phyloP scores from a whole-genome alignment of 1,140 invertebrate genomes.

The Caerostris darwini region DNA sequence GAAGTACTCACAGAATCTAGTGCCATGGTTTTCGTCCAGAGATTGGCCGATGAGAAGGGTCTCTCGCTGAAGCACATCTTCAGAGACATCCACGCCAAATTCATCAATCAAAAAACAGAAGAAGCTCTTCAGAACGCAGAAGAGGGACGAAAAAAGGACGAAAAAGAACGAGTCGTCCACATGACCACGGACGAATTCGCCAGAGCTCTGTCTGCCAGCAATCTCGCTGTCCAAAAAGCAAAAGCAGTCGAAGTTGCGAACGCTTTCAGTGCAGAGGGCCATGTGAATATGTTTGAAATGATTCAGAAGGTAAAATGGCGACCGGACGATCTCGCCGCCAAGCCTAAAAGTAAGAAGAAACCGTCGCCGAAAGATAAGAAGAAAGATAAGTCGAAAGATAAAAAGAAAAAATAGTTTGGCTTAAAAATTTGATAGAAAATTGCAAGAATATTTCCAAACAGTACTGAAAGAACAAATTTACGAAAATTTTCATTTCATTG shows the following conservation, averaged over 20 bases:
- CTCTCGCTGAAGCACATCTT: constrained; percentile 42
- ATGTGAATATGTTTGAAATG: constrained; percentile 52
- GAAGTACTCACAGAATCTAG: neutral
- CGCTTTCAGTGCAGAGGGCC: neutral
- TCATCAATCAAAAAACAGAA: neutral
- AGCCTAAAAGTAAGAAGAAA: constrained; percentile 30
- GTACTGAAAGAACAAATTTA: no score
- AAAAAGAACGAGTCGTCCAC: neutral
- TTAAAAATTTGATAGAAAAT: no score
- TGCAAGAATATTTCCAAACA: no score
- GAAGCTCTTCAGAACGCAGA: neutral
- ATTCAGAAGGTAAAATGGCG: constrained; percentile 20
- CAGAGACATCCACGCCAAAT: constrained; percentile 34
- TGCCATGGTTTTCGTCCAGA: neutral
- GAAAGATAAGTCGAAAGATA: constrained; percentile 35
- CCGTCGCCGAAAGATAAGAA: constrained; percentile 13
- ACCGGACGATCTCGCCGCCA: constrained; percentile 45
- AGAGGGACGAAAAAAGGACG: neutral
- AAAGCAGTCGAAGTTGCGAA: neutral
- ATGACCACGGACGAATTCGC: constrained; percentile 53
- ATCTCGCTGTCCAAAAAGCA: neutral
- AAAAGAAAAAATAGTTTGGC: no score
- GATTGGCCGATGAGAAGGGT: constrained; percentile 57
- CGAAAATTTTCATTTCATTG: no score
- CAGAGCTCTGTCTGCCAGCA: neutral